Evolutionary conservation across 2,113 vertebrate species (phyloP), one percentile per base, ranked within the genome.

Genomic region (Anolis sagrei): DNA sequence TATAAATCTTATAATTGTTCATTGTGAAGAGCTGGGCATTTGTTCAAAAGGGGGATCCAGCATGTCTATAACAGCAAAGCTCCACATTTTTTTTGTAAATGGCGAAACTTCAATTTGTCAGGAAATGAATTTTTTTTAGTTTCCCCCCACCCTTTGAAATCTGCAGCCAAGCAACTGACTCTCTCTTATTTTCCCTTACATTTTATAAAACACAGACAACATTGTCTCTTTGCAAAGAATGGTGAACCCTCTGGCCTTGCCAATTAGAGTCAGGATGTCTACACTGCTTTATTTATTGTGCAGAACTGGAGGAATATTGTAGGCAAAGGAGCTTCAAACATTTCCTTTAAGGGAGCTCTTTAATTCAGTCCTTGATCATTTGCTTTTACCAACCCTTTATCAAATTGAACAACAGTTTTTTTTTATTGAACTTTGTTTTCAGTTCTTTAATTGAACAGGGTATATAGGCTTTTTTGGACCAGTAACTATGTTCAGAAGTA

Each of bases 181-280:
- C 18, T 34, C 64, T 89, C 61, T 89, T 76, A 81, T 81, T 81
- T 81, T 23, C 87, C 85, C 36, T 86, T 69, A 85, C 39, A 91
- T 76, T 93, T 88, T 82, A 74, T 77, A 70, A 64, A 92, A 92
- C 86, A 91, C 32, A 91, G 89, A 73, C 5, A 85, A 88, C 72
- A 90, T 88, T 93, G 86, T 91, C 77, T 51, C n/a, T 11, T 4
- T 89, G 81, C 61, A 91, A 90, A 89, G 61, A 81, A 89, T 83
- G 48, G 39, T 77, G 62, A 91, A 89, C 14, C 81, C 87, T 85
- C 73, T 18, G 78, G 86, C 86, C 64, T 72, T 92, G 89, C 77
- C 90, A 90, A 79, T 81, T 83, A 88, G 0, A 1, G 91, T 48
- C 39, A 92, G 77, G 79, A 87, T 80, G 61, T 88, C 85, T 90